Percentiles rank a stretch among this genome's conserved stretches.
Evolutionary conservation across 1,140 invertebrate species (phyloP).

Genomic region (Leptinotarsa lineolata): DNA sequence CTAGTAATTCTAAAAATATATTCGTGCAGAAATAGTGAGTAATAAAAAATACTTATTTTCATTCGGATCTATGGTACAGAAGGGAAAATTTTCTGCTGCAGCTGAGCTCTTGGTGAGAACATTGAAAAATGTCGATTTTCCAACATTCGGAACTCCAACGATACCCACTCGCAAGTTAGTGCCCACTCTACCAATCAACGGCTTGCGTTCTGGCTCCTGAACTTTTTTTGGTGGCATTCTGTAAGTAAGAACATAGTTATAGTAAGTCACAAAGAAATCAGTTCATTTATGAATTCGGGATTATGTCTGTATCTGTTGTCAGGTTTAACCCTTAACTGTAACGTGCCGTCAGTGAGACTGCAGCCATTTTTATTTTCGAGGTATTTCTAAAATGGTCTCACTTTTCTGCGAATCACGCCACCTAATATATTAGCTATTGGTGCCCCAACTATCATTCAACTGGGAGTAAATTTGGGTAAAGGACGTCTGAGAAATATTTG

Average conservation of each 20-base stretch:
- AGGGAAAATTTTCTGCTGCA: constrained; percentile 97
- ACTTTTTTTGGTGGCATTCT: constrained; percentile 96
- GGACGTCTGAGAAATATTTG: too few relatives aligned
- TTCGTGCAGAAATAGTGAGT: too few relatives aligned
- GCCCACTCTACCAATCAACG: constrained; percentile 94
- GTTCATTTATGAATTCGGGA: too few relatives aligned
- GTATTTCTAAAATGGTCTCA: too few relatives aligned
- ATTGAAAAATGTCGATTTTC: constrained; percentile 99
- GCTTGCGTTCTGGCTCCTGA: constrained; percentile 82
- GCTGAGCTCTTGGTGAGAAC: constrained; percentile 96
- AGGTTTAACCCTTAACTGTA: not conserved
- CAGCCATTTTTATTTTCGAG: too few relatives aligned
- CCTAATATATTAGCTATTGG: too few relatives aligned
- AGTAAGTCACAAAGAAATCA: constrained; percentile 15
- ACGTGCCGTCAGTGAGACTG: not conserved
- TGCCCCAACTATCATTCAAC: too few relatives aligned
- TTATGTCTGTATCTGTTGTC: not conserved
- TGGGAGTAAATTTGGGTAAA: too few relatives aligned
- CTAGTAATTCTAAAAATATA: too few relatives aligned
- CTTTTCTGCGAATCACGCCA: too few relatives aligned
- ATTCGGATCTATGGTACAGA: constrained; percentile 99
- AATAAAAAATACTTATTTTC: constrained; percentile 91
- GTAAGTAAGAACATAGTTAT: constrained; percentile 29
- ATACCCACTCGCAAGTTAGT: constrained; percentile 97
- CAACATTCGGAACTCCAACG: constrained; percentile 95